Evolutionary conservation across 2,888 invertebrate species (phyloP).

Genomic region (Scrobipalpa atriplicella): DNA sequence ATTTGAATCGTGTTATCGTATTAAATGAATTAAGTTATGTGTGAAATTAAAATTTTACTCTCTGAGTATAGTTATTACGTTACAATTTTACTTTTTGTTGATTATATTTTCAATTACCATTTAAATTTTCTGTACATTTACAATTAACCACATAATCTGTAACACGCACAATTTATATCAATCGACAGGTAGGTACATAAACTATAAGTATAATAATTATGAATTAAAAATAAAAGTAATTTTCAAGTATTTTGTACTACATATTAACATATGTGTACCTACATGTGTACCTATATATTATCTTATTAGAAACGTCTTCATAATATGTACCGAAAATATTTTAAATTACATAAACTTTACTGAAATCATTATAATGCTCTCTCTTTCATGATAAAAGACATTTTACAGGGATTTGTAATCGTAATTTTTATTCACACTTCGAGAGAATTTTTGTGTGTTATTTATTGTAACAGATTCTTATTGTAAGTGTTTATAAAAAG

Average conservation of each 20-base stretch:
- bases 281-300: background rate
- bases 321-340: background rate
- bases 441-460: background rate
- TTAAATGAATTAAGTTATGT: background rate
- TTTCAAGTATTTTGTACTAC: background rate
- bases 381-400: slow-evolving; percentile 63
- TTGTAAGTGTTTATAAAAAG: background rate
- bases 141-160: background rate
- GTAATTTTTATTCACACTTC: slow-evolving; percentile 1
- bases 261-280: background rate
- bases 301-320: background rate
- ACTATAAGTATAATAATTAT: background rate
- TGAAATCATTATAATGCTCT: slow-evolving; percentile 44
- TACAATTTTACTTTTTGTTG: background rate
- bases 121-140: background rate
- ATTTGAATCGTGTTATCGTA: slow-evolving; percentile 44
- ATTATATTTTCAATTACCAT: background rate
- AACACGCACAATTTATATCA: slow-evolving; percentile 34
- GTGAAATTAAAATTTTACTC: background rate
- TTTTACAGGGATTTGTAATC: slow-evolving; percentile 65
- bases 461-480: background rate
- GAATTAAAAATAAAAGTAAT: background rate
- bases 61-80: background rate
- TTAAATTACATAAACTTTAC: slow-evolving; percentile 1
- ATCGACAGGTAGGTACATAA: slow-evolving; percentile 31